Base-by-base conservation (phyloP, 2,797 vertebrate species). In the Pangasius krempfi region DNA sequence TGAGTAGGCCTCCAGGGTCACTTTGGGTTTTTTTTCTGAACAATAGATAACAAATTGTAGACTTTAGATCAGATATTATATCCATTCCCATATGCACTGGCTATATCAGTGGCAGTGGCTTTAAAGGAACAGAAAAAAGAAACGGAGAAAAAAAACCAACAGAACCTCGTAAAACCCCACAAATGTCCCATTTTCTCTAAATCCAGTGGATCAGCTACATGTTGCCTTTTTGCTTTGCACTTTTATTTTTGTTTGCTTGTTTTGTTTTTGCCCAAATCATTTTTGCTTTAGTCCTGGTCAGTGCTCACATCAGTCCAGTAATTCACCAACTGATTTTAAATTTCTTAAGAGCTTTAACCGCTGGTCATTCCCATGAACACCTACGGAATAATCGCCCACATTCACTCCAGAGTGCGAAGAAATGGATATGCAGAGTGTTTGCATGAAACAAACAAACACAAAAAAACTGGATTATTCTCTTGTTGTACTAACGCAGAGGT, bases 1-100 rank as follows among this genome's bases (percentile, higher is more conserved):
- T 89, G 79, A 72, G 76, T 88, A 56, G 81, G 33, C 60, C 79
- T 62, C 33, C 37, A 8, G 33, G 37, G 7, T 18, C 60, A 79
- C n/a, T 52, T 78, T 78, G 27, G 1, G 1, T 44, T 25, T 60
- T 54, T 60, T 83, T 47, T 30, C 40, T n/a, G 58, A 64, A n/a
- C 25, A 2, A 9, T 47, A 27, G 0, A 47, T 44, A 58, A 37
- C 4, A 83, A 44, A 64, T 44, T n/a, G 13, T 78, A 85, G 85
- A 79, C 85, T 84, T 80, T 13, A 30, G 58, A 44, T 60, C 62
- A 70, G 60, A 18, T 70, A 10, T 60, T 58, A 50, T 75, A 83
- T 58, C 7, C 5, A 33, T 44, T 89, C 79, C 79, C 64, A 75
- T 33, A 84, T 84, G 52, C 79, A 79, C 27, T 76, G 13, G 40